Evolutionary conservation across 1,140 invertebrate genomes (phyloP).

Genomic region (Philaenus spumarius): DNA sequence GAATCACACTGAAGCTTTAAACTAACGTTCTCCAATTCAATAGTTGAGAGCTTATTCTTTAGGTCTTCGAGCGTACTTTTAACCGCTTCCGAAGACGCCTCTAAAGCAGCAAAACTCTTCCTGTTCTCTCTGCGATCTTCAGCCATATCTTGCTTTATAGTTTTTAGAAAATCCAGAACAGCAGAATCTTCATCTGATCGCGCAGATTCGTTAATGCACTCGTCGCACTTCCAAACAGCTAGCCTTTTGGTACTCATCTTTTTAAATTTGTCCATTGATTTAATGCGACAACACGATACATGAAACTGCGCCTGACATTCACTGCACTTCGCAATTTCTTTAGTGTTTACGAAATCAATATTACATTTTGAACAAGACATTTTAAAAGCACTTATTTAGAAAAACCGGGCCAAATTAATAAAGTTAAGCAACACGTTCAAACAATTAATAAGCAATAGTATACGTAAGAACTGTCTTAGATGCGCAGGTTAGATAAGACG

Average conservation of each 20-base stretch:
- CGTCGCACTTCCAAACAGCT: no score
- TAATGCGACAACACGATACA: not conserved
- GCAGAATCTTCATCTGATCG: not conserved
- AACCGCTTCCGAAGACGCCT: not conserved
- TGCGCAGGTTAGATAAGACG: no score
- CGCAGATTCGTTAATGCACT: no score
- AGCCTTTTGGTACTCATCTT: not conserved
- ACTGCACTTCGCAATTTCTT: not conserved
- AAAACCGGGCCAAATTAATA: no score
- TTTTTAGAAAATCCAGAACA: no score
- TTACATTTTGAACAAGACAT: not conserved
- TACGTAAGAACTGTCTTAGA: not conserved
- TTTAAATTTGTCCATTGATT: not conserved
- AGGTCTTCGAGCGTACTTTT: not conserved
- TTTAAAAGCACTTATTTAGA: no score
- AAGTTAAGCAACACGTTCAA: conserved; percentile 3
- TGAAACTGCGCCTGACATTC: not conserved
- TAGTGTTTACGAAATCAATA: not conserved
- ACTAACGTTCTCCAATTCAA: not conserved
- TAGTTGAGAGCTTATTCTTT: not conserved
- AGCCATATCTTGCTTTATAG: not conserved
- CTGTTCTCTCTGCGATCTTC: not conserved
- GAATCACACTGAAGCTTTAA: not conserved
- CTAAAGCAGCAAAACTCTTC: not conserved
- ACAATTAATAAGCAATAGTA: not conserved